A percentile compares a stretch with the other conserved stretches of the same genome.
phyloP scores from a whole-genome alignment of 2,888 invertebrate genomes.

The Nymphalis urticae region DNA sequence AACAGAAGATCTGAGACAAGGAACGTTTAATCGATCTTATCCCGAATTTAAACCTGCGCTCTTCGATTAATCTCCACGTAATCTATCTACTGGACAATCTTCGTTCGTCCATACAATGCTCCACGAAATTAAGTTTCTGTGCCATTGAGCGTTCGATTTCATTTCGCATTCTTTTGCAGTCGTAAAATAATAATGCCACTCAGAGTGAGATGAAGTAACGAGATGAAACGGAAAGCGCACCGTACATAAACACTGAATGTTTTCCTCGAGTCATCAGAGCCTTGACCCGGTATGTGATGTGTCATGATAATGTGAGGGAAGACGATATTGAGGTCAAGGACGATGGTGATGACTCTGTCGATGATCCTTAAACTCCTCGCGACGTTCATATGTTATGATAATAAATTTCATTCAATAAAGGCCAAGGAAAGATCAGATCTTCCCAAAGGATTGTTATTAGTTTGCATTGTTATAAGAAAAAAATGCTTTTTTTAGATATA shows the following conservation, averaged over 20 bases:
- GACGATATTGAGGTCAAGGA: constrained; percentile 48
- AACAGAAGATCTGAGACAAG: no score
- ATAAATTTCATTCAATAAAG: no score
- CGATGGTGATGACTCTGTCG: constrained; percentile 24
- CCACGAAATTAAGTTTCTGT: not conserved
- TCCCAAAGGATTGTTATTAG: no score
- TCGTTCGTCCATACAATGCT: not conserved
- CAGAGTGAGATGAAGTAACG: constrained; percentile 23
- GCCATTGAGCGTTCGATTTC: constrained; percentile 12
- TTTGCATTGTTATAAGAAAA: no score
- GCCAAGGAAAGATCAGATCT: no score
- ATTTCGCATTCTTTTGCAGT: constrained; percentile 11
- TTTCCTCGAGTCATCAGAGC: constrained; percentile 68
- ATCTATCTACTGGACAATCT: not conserved
- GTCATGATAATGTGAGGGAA: constrained; percentile 55
- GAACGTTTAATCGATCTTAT: no score
- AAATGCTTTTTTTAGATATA: no score
- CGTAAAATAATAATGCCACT: constrained; percentile 5
- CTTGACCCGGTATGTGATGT: constrained; percentile 65
- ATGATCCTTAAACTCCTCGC: constrained; percentile 10
- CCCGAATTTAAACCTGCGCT: no score
- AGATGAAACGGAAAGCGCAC: constrained; percentile 39
- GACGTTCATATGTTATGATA: not conserved
- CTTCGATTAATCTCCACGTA: no score
- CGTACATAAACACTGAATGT: constrained; percentile 32